These are phyloP conservation scores for Solea solea DNA, from an alignment of 2,113 vertebrate genomes.

Conservation along the genomic window DNA sequence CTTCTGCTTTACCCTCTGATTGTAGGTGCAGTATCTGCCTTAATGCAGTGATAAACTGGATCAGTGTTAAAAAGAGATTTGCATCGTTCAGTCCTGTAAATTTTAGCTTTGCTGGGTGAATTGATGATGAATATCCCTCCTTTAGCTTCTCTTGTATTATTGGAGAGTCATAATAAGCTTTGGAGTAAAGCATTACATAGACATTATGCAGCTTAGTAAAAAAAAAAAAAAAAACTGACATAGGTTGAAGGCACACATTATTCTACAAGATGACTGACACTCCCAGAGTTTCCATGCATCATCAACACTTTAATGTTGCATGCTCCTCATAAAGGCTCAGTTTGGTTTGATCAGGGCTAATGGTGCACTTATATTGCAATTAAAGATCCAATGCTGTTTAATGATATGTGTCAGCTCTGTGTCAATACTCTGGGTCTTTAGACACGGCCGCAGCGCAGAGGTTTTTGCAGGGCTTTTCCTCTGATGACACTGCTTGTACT, in stretches of 20 bases:
- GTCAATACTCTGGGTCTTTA: constrained; percentile 10
- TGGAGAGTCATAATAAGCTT: constrained; percentile 19
- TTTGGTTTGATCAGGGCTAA: constrained; percentile 58
- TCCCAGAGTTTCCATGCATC: constrained; percentile 6
- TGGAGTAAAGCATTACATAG: constrained; percentile 20
- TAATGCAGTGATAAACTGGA: neutral
- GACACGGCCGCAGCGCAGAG: constrained; percentile 9
- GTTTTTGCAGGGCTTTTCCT: neutral
- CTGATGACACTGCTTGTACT: neutral
- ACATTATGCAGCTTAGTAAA: constrained; percentile 21
- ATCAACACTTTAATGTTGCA: constrained; percentile 15
- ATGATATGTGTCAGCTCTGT: constrained; percentile 49
- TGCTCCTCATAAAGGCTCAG: constrained; percentile 29
- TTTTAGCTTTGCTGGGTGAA: constrained; percentile 34
- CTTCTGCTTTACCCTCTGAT: no score
- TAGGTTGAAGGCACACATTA: constrained; percentile 7
- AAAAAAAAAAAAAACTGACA: constrained; percentile 27
- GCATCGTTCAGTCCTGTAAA: constrained; percentile 11
- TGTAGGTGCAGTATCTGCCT: no score
- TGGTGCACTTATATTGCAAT: constrained; percentile 55
- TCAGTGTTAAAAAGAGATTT: constrained; percentile 31
- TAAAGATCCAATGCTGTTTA: constrained; percentile 60
- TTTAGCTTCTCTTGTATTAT: constrained; percentile 1
- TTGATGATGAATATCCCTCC: constrained; percentile 19
- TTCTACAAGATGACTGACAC: constrained; percentile 46